Conservation (phyloP, 2,113 vertebrate species). For the Clarias magur region DNA sequence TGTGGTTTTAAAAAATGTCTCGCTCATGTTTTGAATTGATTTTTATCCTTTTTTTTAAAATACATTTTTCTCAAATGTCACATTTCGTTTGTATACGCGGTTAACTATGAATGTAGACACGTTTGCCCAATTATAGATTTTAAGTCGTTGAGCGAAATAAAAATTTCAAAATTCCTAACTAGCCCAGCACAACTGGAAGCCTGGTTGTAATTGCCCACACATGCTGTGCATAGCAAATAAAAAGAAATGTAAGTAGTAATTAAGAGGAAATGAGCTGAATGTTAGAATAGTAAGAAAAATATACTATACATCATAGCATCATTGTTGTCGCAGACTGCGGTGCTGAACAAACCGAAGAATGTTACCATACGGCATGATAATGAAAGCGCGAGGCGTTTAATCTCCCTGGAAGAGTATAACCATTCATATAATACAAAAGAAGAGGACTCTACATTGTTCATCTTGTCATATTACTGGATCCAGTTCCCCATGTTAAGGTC, state of each 20-base stretch:
- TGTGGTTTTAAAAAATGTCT: constrained; percentile 9
- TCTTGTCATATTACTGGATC: constrained; percentile 38
- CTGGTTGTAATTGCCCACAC: constrained; percentile 68
- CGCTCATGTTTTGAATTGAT: background rate
- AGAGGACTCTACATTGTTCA: constrained; percentile 20
- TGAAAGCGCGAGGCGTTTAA: constrained; percentile 26
- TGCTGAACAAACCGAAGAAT: constrained; percentile 55
- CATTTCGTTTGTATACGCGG: background rate
- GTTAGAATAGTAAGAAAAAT: constrained; percentile 61
- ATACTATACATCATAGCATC: constrained; percentile 61
- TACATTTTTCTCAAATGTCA: background rate
- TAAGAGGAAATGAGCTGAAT: constrained; percentile 15
- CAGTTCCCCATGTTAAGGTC: constrained; percentile 41
- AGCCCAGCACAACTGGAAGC: background rate
- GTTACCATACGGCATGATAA: constrained; percentile 43
- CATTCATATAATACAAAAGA: constrained; percentile 30
- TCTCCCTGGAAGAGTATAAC: constrained; percentile 16
- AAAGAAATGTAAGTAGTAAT: constrained; percentile 38
- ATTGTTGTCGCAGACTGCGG: constrained; percentile 66
- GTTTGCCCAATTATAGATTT: constrained; percentile 10
- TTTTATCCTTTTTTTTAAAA: background rate
- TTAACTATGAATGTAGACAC: background rate
- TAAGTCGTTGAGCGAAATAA: background rate
- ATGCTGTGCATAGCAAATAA: constrained; percentile 55
- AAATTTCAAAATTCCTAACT: constrained; percentile 19